Base-by-base conservation (phyloP, 2,797 vertebrate genomes). In the Melanotaenia boesemani region DNA sequence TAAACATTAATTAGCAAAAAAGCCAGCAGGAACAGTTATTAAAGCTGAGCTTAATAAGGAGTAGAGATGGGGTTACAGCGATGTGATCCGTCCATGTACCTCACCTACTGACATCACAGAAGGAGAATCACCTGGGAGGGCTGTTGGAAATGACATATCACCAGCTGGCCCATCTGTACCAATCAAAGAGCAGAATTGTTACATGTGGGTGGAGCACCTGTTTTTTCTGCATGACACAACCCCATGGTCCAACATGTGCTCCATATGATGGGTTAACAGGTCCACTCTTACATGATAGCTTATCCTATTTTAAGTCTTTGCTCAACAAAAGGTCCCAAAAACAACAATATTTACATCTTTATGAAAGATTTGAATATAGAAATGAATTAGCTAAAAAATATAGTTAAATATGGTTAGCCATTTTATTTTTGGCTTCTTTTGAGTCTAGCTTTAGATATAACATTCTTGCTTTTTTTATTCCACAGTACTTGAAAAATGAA, bases 1-100 rank as follows among this genome's bases (percentile, higher is more conserved):
- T 70, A 81, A 89, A 86, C 88, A 71, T 86, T 89, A 89, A 91
- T 90, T 87, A 91, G 76, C 70, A 74, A 56, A 26, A 6, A 77
- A 86, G 87, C 76, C 79, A 80, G 74, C 66, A 72, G 74, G 79
- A 84, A 86, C 83, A 79, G 86, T 90, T 87, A 89, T 93, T 88
- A 85, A 86, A 83, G 76, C 74, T 48, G 75, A 78, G 72, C 76
- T 76, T 86, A 88, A 88, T 83, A 81, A 89, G 87, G 74, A 72
- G 69, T 44, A 74, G 69, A 77, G 80, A 85, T 84, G 78, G 55
- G 77, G 79, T 90, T 88, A 83, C 81, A 72, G 84, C 63, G 73
- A 89, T 82, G 76, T 20, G 68, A 89, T 86, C 87, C 83, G 68
- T 81, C 65, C 76, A 74, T 74, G 77, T 80, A 82, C 80, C 68